Evolutionary conservation across 2,797 vertebrate species (phyloP).

Genomic region (Neosilurus mollespiculum): DNA sequence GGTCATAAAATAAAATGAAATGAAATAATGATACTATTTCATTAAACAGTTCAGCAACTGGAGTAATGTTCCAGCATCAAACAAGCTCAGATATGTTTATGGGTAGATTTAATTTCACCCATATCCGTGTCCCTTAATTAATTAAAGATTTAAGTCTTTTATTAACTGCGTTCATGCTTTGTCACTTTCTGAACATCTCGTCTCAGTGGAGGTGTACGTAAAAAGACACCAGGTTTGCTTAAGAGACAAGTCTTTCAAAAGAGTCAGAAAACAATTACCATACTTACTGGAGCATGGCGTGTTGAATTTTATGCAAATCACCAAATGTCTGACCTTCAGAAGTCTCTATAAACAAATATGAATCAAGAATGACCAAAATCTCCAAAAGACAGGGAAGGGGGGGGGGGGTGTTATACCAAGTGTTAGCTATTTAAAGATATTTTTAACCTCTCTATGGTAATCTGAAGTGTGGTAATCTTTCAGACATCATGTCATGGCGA

Average conservation of each 20-base stretch:
- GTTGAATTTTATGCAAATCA: neutral
- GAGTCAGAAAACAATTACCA: slow-evolving; percentile 19
- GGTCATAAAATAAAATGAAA: too few relatives aligned
- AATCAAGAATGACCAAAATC: slow-evolving; percentile 5
- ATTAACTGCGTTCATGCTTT: slow-evolving; percentile 6
- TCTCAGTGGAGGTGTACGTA: neutral
- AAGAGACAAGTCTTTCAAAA: neutral
- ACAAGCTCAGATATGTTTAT: neutral
- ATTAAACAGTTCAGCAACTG: neutral
- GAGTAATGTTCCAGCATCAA: neutral
- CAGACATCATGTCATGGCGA: neutral
- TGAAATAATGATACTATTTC: neutral
- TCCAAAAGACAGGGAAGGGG: neutral
- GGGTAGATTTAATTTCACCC: neutral
- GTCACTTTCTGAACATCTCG: slow-evolving; percentile 4
- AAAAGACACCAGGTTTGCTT: neutral
- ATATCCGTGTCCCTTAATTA: slow-evolving; percentile 1
- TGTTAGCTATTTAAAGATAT: slow-evolving; percentile 5
- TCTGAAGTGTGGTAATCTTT: neutral
- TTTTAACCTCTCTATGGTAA: neutral
- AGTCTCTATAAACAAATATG: neutral
- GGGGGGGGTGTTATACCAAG: neutral
- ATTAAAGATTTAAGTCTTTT: neutral
- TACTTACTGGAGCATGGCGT: neutral
- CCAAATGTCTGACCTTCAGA: slow-evolving; percentile 30